These are phyloP conservation scores for Cataglyphis altisquamis DNA, from an alignment of 2,888 invertebrate genomes.

Conservation along the genomic window DNA sequence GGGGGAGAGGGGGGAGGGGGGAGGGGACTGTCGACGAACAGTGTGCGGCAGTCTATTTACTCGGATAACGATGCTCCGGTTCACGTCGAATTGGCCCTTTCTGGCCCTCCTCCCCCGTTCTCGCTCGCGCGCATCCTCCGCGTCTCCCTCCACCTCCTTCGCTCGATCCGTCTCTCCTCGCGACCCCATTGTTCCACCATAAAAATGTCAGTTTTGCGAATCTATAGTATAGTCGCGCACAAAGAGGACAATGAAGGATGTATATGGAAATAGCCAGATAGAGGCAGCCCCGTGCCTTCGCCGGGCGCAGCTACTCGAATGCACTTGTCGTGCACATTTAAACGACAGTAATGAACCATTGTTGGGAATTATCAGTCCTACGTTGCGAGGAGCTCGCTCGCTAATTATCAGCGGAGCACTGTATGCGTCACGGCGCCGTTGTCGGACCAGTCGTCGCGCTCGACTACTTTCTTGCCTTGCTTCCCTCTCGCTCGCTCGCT, in stretches of 20 bases:
- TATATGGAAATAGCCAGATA: constrained; percentile 84
- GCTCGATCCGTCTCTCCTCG: constrained; percentile 64
- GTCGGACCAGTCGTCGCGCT: constrained; percentile 56
- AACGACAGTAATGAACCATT: constrained; percentile 84
- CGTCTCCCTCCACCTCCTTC: constrained; percentile 53
- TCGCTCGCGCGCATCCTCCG: constrained; percentile 48
- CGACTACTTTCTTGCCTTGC: constrained; percentile 52
- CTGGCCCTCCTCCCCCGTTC: constrained; percentile 37
- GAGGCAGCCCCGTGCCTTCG: constrained; percentile 68
- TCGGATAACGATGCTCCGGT: constrained; percentile 83
- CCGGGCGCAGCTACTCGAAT: constrained; percentile 81
- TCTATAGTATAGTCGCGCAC: constrained; percentile 82
- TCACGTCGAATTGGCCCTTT: constrained; percentile 78
- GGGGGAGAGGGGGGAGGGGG: constrained; percentile 71
- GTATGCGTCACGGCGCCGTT: constrained; percentile 50
- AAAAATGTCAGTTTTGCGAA: constrained; percentile 84
- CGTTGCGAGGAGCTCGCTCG: constrained; percentile 65
- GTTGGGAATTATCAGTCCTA: constrained; percentile 84
- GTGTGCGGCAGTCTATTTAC: constrained; percentile 81
- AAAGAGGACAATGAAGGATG: constrained; percentile 84
- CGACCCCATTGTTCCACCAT: constrained; percentile 83
- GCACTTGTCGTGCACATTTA: constrained; percentile 85
- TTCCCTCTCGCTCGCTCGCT: constrained; percentile 32
- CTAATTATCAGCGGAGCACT: constrained; percentile 73
- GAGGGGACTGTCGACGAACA: constrained; percentile 74